phyloP scores from a whole-genome alignment of 2,888 invertebrate genomes.

The Drosophila yooni region DNA sequence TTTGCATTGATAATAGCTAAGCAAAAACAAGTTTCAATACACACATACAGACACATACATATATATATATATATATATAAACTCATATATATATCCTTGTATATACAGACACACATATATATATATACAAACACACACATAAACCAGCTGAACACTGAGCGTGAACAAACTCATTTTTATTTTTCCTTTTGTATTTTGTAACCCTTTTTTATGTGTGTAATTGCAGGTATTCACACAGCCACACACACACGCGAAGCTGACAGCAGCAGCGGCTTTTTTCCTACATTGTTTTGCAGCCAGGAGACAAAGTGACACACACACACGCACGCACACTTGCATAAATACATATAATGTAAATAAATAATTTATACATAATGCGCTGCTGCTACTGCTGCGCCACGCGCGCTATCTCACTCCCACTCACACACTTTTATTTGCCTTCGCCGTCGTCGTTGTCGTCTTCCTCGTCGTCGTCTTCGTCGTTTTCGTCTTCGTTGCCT shows the following conservation, averaged over 20 bases:
- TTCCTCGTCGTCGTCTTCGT: conserved; percentile 5
- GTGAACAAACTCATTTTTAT: conserved; percentile 12
- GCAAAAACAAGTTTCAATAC: conserved; percentile 41
- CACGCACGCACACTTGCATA: conserved; percentile 3
- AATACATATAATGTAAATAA: conserved; percentile 76
- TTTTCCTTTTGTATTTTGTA: conserved; percentile 36
- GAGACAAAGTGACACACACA: conserved; percentile 53
- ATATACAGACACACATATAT: not conserved
- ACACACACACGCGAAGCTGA: conserved; percentile 23
- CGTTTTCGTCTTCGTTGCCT: not conserved
- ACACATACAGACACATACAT: not conserved
- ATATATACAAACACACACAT: not conserved
- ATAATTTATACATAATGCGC: conserved; percentile 78
- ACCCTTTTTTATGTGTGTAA: conserved; percentile 38
- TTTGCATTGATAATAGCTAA: conserved; percentile 31
- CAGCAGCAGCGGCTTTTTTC: conserved; percentile 24
- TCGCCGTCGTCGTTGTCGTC: conserved; percentile 1
- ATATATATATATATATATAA: not conserved
- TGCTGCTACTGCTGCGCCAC: conserved; percentile 39
- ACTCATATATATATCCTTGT: too few species aligned
- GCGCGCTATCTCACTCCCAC: conserved; percentile 49
- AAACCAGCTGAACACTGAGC: not conserved
- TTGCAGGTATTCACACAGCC: conserved; percentile 36
- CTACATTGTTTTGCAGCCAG: conserved; percentile 21
- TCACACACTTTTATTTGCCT: conserved; percentile 32